Conservation (phyloP, 2,113 vertebrate genomes). For the Phalacrocorax aristotelis region DNA sequence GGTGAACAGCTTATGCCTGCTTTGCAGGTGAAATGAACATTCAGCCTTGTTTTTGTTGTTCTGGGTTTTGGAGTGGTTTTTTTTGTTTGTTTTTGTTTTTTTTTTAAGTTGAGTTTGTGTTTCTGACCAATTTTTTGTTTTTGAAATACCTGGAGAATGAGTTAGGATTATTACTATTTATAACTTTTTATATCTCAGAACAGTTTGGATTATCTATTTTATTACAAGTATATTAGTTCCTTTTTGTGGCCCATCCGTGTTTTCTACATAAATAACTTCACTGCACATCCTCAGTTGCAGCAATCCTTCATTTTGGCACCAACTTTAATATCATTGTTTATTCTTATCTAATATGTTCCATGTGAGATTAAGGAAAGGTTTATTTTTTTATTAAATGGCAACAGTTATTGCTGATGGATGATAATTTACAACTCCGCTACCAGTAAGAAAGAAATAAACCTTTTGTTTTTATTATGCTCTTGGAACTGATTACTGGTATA, state of each 20-base stretch:
- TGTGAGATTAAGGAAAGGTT: slow-evolving; percentile 67
- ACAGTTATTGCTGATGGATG: slow-evolving; percentile 71
- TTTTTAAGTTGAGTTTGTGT: not conserved
- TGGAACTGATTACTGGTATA: slow-evolving; percentile 73
- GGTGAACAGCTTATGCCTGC: not conserved
- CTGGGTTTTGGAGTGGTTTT: not conserved
- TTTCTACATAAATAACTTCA: slow-evolving; percentile 40
- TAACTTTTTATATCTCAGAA: slow-evolving; percentile 34
- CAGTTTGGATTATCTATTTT: slow-evolving; percentile 50
- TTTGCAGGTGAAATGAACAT: not conserved
- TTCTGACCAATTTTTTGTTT: not conserved
- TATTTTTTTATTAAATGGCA: slow-evolving; percentile 76
- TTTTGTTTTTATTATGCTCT: slow-evolving; percentile 75
- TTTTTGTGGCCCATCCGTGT: slow-evolving; percentile 7
- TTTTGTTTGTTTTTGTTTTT: not conserved
- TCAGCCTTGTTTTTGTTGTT: not conserved
- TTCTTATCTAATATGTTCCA: slow-evolving; percentile 58
- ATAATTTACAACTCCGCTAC: slow-evolving; percentile 67
- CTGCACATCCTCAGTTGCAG: not conserved
- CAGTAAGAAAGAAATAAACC: slow-evolving; percentile 66
- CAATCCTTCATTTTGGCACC: slow-evolving; percentile 55
- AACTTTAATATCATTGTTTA: slow-evolving; percentile 67
- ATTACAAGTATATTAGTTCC: slow-evolving; percentile 44
- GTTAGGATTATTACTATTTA: not conserved
- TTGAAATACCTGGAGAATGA: slow-evolving; percentile 1